These are phyloP conservation scores for Pangasius djambal DNA, from an alignment of 2,797 vertebrate species.

Conservation along the genomic window DNA sequence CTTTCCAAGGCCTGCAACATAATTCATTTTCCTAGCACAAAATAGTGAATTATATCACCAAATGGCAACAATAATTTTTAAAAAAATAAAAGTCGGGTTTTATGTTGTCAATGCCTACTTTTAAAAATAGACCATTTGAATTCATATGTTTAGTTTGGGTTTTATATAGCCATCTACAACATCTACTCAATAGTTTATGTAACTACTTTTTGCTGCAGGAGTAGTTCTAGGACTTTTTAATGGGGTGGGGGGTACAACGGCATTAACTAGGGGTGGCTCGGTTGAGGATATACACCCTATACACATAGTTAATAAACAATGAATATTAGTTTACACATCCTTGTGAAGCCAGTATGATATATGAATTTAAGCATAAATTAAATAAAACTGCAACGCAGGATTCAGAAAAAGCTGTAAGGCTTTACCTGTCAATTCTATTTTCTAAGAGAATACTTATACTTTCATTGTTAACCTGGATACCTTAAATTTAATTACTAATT, in stretches of 20 bases:
- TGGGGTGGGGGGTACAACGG: background rate
- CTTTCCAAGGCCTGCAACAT: background rate
- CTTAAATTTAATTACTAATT: background rate
- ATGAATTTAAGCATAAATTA: too few species aligned
- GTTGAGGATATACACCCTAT: background rate
- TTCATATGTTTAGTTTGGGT: background rate
- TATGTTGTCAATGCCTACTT: background rate
- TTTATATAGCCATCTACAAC: background rate
- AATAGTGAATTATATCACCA: background rate
- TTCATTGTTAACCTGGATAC: background rate
- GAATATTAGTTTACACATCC: background rate
- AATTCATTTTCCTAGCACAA: conserved; percentile 1
- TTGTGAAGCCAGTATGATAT: background rate
- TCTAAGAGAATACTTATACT: background rate
- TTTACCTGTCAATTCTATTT: background rate
- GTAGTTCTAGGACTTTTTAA: background rate
- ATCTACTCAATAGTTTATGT: background rate
- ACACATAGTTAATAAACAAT: background rate
- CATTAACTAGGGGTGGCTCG: background rate
- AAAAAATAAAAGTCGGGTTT: too few species aligned
- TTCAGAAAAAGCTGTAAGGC: background rate
- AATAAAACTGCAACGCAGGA: background rate
- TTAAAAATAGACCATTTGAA: background rate
- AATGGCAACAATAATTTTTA: background rate
- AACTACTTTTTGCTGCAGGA: background rate